phyloP scores from a whole-genome alignment of 1,140 invertebrate species.

The Drosophila biarmipes region DNA sequence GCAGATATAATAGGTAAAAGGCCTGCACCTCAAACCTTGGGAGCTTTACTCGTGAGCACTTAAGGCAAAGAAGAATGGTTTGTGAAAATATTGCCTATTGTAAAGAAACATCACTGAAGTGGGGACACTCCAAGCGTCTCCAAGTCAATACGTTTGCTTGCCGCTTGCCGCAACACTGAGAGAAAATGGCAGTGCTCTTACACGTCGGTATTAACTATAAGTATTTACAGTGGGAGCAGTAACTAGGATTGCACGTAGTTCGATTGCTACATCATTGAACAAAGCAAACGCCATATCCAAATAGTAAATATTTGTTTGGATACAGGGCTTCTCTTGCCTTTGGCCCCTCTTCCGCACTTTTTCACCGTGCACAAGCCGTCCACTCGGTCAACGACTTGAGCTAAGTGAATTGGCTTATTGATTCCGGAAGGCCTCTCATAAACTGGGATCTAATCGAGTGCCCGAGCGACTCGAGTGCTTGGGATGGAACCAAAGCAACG shows the following conservation, averaged over 20 bases:
- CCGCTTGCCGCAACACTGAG: background rate
- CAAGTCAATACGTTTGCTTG: conserved; percentile 15
- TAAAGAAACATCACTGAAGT: conserved; percentile 16
- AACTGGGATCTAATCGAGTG: conserved; percentile 35
- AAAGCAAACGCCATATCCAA: too few relatives aligned
- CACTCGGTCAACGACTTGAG: background rate
- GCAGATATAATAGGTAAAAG: too few relatives aligned
- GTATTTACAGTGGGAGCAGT: too few relatives aligned
- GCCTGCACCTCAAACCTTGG: too few relatives aligned
- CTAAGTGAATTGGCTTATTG: conserved; percentile 22
- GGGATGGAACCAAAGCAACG: conserved; percentile 18
- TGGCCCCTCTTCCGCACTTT: background rate
- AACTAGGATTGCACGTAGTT: too few relatives aligned
- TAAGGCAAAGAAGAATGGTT: too few relatives aligned
- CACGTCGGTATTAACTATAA: too few relatives aligned
- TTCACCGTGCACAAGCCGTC: background rate
- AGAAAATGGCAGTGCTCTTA: background rate
- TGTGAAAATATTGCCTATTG: background rate
- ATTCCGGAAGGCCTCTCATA: conserved; percentile 20
- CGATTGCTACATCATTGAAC: too few relatives aligned
- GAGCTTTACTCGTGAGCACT: too few relatives aligned
- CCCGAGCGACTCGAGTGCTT: conserved; percentile 8
- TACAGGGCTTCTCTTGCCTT: too few relatives aligned
- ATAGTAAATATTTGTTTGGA: too few relatives aligned
- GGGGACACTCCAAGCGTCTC: background rate